A percentile compares a stretch with the other conserved stretches of the same genome.
These are phyloP conservation scores for Boleophthalmus pectinirostris DNA, from an alignment of 2,113 vertebrate species.

Conservation along the genomic window DNA sequence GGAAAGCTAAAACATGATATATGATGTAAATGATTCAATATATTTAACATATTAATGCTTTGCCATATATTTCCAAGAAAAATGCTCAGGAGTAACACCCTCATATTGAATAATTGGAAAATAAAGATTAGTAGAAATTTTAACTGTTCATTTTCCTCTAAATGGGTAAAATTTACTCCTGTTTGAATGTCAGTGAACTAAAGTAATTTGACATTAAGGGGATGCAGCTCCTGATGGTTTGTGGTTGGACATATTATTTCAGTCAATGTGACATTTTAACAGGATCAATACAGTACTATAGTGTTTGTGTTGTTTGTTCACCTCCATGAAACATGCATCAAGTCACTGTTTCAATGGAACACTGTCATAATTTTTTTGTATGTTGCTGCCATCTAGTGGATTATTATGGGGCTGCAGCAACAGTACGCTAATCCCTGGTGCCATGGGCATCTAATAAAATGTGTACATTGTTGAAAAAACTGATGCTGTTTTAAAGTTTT, in stretches of 20 bases:
- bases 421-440: not conserved
- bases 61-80: no score
- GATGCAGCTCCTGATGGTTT: not conserved
- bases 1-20: no score
- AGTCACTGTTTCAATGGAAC: not conserved
- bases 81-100: no score
- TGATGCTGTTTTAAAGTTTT: no score
- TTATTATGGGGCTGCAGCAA: not conserved
- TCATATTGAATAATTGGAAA: no score
- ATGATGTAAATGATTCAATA: not conserved
- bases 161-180: not conserved
- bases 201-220: not conserved
- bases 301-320: not conserved
- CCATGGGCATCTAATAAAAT: not conserved
- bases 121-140: not conserved
- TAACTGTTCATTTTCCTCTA: not conserved
- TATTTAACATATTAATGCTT: not conserved
- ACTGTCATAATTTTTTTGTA: conserved; percentile 1
- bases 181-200: not conserved
- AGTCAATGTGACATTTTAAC: conserved; percentile 1
- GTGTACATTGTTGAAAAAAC: not conserved
- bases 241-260: not conserved
- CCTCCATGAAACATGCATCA: conserved; percentile 6
- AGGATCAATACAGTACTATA: not conserved
- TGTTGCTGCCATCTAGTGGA: conserved; percentile 71